Base-by-base conservation (phyloP, 1,140 invertebrate genomes). In the Hyposmocoma kahamanoa region DNA sequence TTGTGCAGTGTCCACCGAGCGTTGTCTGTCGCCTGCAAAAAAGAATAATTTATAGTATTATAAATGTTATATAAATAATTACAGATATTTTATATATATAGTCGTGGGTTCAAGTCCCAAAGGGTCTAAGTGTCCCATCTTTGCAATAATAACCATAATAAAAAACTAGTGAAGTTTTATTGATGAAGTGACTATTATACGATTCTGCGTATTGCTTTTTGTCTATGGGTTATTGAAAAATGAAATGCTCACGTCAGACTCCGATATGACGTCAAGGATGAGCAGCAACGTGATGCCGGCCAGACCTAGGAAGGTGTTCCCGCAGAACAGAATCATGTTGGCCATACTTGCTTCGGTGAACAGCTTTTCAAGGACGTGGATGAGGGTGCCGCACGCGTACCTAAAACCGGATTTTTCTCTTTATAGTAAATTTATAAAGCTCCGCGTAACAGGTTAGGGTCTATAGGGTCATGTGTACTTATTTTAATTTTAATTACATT, bases 271-370 rank as follows among this genome's bases (percentile, higher is more conserved):
- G 54, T 91, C 91, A 22, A 92, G 75, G 1, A 92, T 87, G 4
- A 92, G 73, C 8, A 92, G 87, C 3, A 89, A 79, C 3, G 90
- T 86, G 47, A 91, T 72, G n/a, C 89, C 89, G 1, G 77, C 56
- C 15, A 91, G 70, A 0, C 90, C 90, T 20, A 90, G 77, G 52
- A 91, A 91, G 4, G 90, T 84, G 70, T 91, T 91, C 4, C 87
- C 70, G 53, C 90, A 91, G 67, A 91, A 92, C 8, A 92, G 87
- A 0, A 90, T 80, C 76, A 91, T 91, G 68, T 90, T 91, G 11
- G 90, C 89, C 11, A 92, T 71, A 56, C 89, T 91, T 0, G 90
- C 78, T 53, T 91, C 90, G 15, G 72, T 67, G 72, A 91, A 92
- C 20, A 86, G 53, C 65, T 91, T 91, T 65, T 91, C 90, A 0